These are phyloP conservation scores for Tigriopus californicus DNA, from an alignment of 2,888 invertebrate species.

Conservation along the genomic window DNA sequence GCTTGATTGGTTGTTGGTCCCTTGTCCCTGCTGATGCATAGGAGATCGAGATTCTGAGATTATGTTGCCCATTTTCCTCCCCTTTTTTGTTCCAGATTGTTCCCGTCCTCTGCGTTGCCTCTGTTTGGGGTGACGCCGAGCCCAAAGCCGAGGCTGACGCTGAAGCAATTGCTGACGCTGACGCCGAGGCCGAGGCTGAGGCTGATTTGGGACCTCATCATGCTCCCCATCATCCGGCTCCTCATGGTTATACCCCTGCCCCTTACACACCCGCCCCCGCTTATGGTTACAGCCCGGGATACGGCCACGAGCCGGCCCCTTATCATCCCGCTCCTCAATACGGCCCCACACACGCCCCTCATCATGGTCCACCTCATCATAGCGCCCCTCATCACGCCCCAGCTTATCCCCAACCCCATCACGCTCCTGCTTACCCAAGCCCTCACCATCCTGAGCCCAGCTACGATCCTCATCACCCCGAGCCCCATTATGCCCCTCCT, in stretches of 20 bases:
- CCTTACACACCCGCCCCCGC: slow-evolving; percentile 6
- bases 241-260: slow-evolving; percentile 10
- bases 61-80: too few relatives aligned
- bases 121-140: background rate
- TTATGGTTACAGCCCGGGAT: slow-evolving; percentile 10
- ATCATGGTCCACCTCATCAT: background rate
- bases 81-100: background rate
- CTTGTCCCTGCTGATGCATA: background rate
- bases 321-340: background rate
- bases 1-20: too few relatives aligned
- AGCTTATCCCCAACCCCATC: background rate
- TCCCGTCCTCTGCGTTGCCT: background rate
- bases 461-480: background rate
- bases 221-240: slow-evolving; percentile 1
- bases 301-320: background rate
- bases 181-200: background rate
- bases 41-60: background rate
- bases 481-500: background rate
- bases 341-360: background rate
- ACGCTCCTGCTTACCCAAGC: background rate
- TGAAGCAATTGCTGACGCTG: background rate
- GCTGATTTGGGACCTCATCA: background rate
- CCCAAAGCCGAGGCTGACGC: background rate
- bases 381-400: background rate
- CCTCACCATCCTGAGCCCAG: background rate